A percentile compares a stretch with the other conserved stretches of the same genome.
Evolutionary conservation across 2,113 vertebrate genomes (phyloP).

Genomic region (Sander lucioperca): DNA sequence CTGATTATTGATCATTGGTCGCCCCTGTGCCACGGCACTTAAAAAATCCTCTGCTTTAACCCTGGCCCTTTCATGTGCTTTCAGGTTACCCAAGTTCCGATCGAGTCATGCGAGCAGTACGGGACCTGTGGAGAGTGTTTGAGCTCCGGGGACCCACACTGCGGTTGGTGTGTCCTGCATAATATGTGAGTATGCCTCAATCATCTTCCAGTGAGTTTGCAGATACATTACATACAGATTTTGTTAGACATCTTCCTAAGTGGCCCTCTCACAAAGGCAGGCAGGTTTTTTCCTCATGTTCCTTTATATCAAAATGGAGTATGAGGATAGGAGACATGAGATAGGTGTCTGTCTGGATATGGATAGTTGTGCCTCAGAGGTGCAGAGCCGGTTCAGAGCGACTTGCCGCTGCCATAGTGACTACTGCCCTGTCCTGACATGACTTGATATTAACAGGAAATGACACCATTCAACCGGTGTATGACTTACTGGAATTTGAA

Average conservation of each 20-base stretch:
- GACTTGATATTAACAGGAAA: constrained; percentile 48
- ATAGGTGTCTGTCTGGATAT: constrained; percentile 18
- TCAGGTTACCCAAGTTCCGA: constrained; percentile 93
- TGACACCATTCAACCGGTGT: not conserved
- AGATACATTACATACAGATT: not conserved
- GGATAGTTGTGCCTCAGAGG: constrained; percentile 20
- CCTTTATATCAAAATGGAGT: constrained; percentile 21
- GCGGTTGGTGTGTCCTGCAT: constrained; percentile 97
- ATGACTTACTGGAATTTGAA: not conserved
- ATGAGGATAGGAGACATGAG: constrained; percentile 18
- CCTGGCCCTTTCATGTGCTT: constrained; percentile 15
- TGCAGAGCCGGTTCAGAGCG: constrained; percentile 27
- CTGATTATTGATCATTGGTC: no score
- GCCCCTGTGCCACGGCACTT: no score
- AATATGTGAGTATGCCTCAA: constrained; percentile 90
- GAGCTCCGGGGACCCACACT: constrained; percentile 97
- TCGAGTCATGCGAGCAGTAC: constrained; percentile 97
- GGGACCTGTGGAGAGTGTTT: constrained; percentile 95
- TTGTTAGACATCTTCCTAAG: not conserved
- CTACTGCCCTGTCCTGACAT: constrained; percentile 14
- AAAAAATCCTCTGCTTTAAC: not conserved
- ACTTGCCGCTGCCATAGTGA: not conserved
- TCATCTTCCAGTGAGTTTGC: not conserved
- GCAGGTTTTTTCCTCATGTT: not conserved
- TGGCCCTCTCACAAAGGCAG: not conserved